phyloP scores from a whole-genome alignment of 1,140 invertebrate genomes.

The Zaprionus davidi region DNA sequence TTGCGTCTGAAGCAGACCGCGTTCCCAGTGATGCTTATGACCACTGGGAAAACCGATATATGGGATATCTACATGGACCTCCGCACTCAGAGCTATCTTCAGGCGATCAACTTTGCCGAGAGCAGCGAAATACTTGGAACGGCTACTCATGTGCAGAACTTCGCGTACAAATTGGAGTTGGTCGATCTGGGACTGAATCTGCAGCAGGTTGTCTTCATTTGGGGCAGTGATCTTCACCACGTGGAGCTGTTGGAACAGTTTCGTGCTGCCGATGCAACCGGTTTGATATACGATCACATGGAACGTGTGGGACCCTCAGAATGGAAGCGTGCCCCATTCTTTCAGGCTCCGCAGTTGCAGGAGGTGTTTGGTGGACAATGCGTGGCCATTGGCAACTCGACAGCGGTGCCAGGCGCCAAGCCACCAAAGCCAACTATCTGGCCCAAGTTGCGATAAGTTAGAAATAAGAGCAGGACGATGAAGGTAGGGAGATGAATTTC shows the following conservation, averaged over 20 bases:
- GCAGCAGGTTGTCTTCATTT: slow-evolving; percentile 94
- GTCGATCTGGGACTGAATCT: slow-evolving; percentile 90
- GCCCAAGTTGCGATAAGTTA: slow-evolving; percentile 60
- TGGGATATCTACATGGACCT: slow-evolving; percentile 94
- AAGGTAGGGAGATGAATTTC: background rate
- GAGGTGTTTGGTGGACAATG: slow-evolving; percentile 72
- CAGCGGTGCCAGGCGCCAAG: slow-evolving; percentile 56
- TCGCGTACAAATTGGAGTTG: slow-evolving; percentile 88
- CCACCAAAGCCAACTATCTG: slow-evolving; percentile 70
- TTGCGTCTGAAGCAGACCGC: slow-evolving; percentile 96
- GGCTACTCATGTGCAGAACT: slow-evolving; percentile 94
- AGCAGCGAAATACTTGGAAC: slow-evolving; percentile 93
- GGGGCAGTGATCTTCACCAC: slow-evolving; percentile 97
- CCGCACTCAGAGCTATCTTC: slow-evolving; percentile 89
- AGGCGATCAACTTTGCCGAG: slow-evolving; percentile 92
- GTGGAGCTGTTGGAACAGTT: slow-evolving; percentile 92
- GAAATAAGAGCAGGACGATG: background rate
- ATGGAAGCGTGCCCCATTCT: slow-evolving; percentile 70
- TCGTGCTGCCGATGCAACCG: slow-evolving; percentile 93
- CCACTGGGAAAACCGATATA: slow-evolving; percentile 91
- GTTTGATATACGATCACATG: slow-evolving; percentile 96
- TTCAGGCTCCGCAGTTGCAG: slow-evolving; percentile 58
- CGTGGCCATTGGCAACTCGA: slow-evolving; percentile 69
- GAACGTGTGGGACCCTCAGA: slow-evolving; percentile 84
- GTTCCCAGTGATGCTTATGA: slow-evolving; percentile 96